Evolutionary conservation across 2,797 vertebrate species (phyloP), one percentile per base, ranked within the genome.

Genomic region (Neopelma chrysocephalum): DNA sequence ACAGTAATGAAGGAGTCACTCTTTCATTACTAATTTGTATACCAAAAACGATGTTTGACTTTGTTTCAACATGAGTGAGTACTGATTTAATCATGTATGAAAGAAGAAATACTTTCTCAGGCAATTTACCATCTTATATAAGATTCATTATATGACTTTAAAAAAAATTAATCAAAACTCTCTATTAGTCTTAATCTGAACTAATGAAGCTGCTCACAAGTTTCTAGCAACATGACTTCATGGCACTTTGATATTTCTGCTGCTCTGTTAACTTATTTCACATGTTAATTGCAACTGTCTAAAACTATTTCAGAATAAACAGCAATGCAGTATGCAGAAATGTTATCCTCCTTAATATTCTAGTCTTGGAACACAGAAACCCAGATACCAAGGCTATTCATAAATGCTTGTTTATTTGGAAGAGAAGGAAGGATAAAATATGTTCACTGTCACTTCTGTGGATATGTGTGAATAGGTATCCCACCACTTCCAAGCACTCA

Each of bases 1-100:
- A 53, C 27, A 53, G 51, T 29, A 29, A 51, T 68, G 6, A 70
- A 8, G 42, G 32, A 65, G 16, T 84, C 36, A 53, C 6, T 62
- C 43, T 8, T 84, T 83, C 31, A 56, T 54, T 62, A 40, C 8
- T 79, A 69, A 79, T 66, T 65, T 47, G 5, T 73, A 31, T 50
- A 84, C 23, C 4, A 76, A 47, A 93, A 88, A 54, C n/a, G 10
- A 40, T 40, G 31, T 62, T 87, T 78, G 34, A 29, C 79, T 86
- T 93, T 92, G 11, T 83, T 95, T 89, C 0, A 0, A 84, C 51
- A 29, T 79, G 90, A 96, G 12, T 51, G 61, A 79, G 15, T 73
- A 88, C 79, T 90, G 66, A 73, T 80, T 96, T 92, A 95, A 84
- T 95, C 71, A 79, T 53, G 32, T 29, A 53, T 71, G 20, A 69